These are phyloP conservation scores for Tiphia femorata DNA, from an alignment of 2,888 invertebrate genomes.

Conservation along the genomic window DNA sequence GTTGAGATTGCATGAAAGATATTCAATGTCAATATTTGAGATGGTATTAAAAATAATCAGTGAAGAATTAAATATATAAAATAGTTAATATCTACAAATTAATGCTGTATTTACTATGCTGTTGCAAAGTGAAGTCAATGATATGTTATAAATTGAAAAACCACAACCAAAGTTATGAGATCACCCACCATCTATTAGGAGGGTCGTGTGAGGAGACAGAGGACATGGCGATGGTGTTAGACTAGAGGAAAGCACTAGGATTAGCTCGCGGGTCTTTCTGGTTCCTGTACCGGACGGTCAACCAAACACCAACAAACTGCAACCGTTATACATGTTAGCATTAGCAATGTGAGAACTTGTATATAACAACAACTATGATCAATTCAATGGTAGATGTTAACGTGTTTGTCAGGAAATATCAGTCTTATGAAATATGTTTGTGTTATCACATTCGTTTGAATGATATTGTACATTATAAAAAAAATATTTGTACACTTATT, in stretches of 20 bases:
- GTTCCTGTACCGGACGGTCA: conserved; percentile 97
- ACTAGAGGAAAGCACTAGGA: conserved; percentile 97
- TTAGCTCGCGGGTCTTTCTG: conserved; percentile 98
- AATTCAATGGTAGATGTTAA: background rate
- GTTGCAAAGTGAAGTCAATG: too few relatives aligned
- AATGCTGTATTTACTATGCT: too few relatives aligned
- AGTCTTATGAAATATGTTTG: background rate
- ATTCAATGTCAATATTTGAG: too few relatives aligned
- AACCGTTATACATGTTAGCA: conserved; percentile 58
- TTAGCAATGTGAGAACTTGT: conserved; percentile 18
- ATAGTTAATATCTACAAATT: too few relatives aligned
- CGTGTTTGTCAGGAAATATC: background rate
- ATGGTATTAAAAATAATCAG: too few relatives aligned
- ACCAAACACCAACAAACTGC: conserved; percentile 97
- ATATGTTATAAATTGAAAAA: conserved; percentile 27
- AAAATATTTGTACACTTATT: background rate
- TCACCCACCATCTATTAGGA: conserved; percentile 66
- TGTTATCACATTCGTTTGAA: background rate
- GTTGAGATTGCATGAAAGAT: too few relatives aligned
- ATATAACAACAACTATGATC: conserved; percentile 20
- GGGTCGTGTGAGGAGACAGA: conserved; percentile 63
- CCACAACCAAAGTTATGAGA: conserved; percentile 45
- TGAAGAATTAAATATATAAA: too few relatives aligned
- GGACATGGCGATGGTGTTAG: conserved; percentile 68
- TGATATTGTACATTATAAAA: background rate